Evolutionary conservation across 1,140 invertebrate genomes (phyloP).

Genomic region (Zaprionus inermis): DNA sequence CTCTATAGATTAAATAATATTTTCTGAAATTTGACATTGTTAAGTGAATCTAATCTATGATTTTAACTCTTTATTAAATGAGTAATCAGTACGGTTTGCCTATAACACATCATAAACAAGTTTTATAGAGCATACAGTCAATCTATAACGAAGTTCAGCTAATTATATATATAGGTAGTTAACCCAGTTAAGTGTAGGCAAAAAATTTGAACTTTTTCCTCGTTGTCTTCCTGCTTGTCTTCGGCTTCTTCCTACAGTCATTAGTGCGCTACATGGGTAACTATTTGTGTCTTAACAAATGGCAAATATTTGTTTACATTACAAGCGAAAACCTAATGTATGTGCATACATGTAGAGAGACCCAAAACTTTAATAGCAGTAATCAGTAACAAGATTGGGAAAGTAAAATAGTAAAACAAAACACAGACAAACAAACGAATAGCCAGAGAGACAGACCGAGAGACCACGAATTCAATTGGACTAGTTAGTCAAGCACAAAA

Average conservation of each 20-base stretch:
- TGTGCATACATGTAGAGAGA: neutral
- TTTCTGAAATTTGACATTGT: neutral
- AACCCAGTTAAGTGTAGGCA: slow-evolving; percentile 23
- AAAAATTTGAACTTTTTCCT: slow-evolving; percentile 4
- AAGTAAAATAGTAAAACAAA: neutral
- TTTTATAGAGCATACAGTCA: neutral
- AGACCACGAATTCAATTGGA: slow-evolving; percentile 50
- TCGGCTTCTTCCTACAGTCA: neutral
- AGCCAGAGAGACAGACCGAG: neutral
- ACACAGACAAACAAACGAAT: neutral
- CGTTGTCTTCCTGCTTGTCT: slow-evolving; percentile 6
- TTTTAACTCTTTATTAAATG: too few relatives aligned
- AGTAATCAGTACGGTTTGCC: too few relatives aligned
- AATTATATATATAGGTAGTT: slow-evolving; percentile 6
- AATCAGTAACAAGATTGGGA: slow-evolving; percentile 18
- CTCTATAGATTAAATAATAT: neutral
- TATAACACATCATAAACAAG: too few relatives aligned
- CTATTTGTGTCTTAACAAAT: slow-evolving; percentile 26
- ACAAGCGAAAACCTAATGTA: neutral
- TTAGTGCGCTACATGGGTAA: slow-evolving; percentile 22
- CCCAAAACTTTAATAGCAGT: slow-evolving; percentile 20
- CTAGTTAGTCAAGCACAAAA: slow-evolving; percentile 57
- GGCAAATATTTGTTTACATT: slow-evolving; percentile 9
- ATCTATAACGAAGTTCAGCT: neutral
- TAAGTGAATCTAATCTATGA: neutral